A percentile compares a stretch with the other conserved stretches of the same genome.
These are phyloP conservation scores for Apomyelois bistriatella DNA, from an alignment of 2,888 invertebrate genomes.

Conservation along the genomic window DNA sequence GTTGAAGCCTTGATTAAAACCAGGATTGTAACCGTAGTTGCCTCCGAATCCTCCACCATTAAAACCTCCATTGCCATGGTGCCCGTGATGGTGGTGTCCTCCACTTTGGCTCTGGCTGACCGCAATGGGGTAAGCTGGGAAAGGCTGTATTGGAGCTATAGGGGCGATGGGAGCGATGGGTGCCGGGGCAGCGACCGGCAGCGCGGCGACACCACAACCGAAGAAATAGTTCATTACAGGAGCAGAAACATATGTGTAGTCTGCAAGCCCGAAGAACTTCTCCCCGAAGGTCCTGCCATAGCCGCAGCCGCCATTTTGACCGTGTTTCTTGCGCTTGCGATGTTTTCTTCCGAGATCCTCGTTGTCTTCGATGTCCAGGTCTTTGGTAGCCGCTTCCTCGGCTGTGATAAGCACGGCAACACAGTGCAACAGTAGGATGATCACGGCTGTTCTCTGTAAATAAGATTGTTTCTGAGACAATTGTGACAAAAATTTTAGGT, in stretches of 20 bases:
- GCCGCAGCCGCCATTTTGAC: slow-evolving; percentile 45
- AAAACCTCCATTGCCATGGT: slow-evolving; percentile 26
- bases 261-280: slow-evolving; percentile 48
- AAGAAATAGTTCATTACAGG: slow-evolving; percentile 68
- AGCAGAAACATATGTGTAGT: slow-evolving; percentile 61
- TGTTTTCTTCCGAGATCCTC: slow-evolving; percentile 55
- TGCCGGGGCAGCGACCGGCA: slow-evolving; percentile 26
- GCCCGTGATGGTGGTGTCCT: slow-evolving; percentile 27
- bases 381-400: slow-evolving; percentile 42
- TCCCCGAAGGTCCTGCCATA: slow-evolving; percentile 49
- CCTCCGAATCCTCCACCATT: slow-evolving; percentile 28
- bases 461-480: neutral
- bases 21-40: slow-evolving; percentile 16
- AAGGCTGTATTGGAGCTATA: slow-evolving; percentile 26
- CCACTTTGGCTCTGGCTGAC: slow-evolving; percentile 28
- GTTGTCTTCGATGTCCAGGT: slow-evolving; percentile 40
- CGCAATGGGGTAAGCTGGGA: slow-evolving; percentile 27
- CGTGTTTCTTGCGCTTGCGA: slow-evolving; percentile 55
- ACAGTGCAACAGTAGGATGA: slow-evolving; percentile 39
- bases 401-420: slow-evolving; percentile 29
- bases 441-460: slow-evolving; percentile 41
- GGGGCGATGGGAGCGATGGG: slow-evolving; percentile 24
- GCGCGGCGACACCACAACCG: slow-evolving; percentile 47
- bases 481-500: too few relatives aligned
- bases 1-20: slow-evolving; percentile 14